phyloP scores from a whole-genome alignment of 2,113 vertebrate species.

The Amia ocellicauda region DNA sequence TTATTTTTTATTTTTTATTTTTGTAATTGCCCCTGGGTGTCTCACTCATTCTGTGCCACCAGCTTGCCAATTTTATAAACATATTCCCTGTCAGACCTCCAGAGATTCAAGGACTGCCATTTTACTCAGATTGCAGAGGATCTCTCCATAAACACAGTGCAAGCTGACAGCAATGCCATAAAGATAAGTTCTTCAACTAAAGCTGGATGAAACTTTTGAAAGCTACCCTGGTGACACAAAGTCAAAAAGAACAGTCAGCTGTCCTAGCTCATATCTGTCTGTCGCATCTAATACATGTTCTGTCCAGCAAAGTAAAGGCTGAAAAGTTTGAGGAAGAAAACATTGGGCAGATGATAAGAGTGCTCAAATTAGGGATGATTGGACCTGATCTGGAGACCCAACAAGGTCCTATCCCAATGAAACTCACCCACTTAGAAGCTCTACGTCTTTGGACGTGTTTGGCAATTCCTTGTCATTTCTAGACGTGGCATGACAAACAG shows the following conservation, averaged over 20 bases:
- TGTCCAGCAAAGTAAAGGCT: conserved; percentile 58
- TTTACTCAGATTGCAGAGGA: conserved; percentile 73
- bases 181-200: conserved; percentile 80
- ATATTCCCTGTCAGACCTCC: conserved; percentile 86
- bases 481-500: conserved; percentile 25
- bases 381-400: conserved; percentile 52
- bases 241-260: conserved; percentile 88
- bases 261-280: conserved; percentile 67
- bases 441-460: conserved; percentile 36
- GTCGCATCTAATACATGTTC: conserved; percentile 78
- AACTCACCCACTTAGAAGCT: conserved; percentile 40
- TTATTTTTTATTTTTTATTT: no score
- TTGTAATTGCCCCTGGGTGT: conserved; percentile 50
- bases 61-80: conserved; percentile 87
- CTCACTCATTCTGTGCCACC: conserved; percentile 75
- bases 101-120: conserved; percentile 85
- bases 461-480: conserved; percentile 30
- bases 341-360: conserved; percentile 23
- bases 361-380: conserved; percentile 43
- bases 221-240: conserved; percentile 73
- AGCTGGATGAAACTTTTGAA: conserved; percentile 79
- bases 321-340: conserved; percentile 66
- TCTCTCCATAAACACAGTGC: conserved; percentile 73
- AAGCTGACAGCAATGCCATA: conserved; percentile 92
- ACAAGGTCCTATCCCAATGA: conserved; percentile 47